Base-by-base conservation (phyloP, 2,797 vertebrate genomes). In the Chiroxiphia lanceolata region DNA sequence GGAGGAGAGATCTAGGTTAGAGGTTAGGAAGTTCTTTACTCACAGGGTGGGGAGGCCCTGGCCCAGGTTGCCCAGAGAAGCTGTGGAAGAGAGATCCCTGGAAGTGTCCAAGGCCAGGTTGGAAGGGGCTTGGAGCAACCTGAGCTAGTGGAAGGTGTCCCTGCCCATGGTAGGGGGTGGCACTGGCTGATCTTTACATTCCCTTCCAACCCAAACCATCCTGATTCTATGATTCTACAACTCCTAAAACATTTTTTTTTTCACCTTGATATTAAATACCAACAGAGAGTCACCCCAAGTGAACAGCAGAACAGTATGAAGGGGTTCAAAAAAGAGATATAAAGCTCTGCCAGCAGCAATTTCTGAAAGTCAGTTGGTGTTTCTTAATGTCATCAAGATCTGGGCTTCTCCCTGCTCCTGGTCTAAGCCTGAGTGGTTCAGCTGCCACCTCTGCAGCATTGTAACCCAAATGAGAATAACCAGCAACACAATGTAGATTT, bases 401-500 rank as follows among this genome's bases (percentile, higher is more conserved):
- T 85, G 60, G 34, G 36, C 10, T 89, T n/a, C 64, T n/a, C 13
- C 6, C 18, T 60, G 59, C 57, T 77, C 64, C 80, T n/a, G 20
- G 18, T 9, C 5, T 47, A 83, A 69, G 45, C 59, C 75, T 57
- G 47, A 16, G 68, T 71, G 42, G 61, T 9, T 51, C 31, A 56
- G 27, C 71, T 70, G 57, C 42, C 38, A 48, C 61, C 67, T 38
- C 56, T 9, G n/a, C 53, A 74, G 69, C 26, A 83, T 26, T 70
- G 64, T 67, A 50, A 85, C 21, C 77, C 44, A 63, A 92, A 87
- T 56, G 83, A 84, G 90, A 94, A 67, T 71, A 92, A 85, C 82
- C 68, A 94, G 91, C 15, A 91, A 91, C 92, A 95, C 94, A 94
- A 94, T 95, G 85, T 95, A 36, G 83, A 92, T 85, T 93, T 87